These are phyloP conservation scores for Xenus cinereus DNA, from an alignment of 2,113 vertebrate genomes.

Conservation along the genomic window DNA sequence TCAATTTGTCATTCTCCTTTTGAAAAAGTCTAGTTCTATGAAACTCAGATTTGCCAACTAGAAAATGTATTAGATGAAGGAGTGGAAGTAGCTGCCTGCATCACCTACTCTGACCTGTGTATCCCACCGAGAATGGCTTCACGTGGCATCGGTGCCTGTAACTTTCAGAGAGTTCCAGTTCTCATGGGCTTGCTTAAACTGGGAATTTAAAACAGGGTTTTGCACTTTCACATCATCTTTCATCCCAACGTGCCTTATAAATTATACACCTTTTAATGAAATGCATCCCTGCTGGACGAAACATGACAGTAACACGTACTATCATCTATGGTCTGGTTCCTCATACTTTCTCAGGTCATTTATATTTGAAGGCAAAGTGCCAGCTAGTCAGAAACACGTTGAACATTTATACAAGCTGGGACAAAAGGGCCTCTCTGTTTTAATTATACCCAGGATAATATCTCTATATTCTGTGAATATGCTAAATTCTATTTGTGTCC, in stretches of 20 bases:
- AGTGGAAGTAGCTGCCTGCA: not conserved
- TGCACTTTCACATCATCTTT: not conserved
- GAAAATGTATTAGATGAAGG: not conserved
- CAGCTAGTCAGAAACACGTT: not conserved
- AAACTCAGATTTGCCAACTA: not conserved
- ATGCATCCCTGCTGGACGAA: not conserved
- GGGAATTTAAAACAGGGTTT: not conserved
- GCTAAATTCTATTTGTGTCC: not conserved
- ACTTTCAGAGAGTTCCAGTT: not conserved
- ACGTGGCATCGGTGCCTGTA: rapidly evolving
- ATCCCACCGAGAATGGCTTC: not conserved
- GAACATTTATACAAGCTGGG: not conserved
- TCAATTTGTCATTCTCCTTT: not conserved
- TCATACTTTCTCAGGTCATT: not conserved
- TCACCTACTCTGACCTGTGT: not conserved
- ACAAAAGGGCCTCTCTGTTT: not conserved
- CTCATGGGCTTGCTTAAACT: not conserved
- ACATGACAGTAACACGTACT: not conserved
- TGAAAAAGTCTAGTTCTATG: not conserved
- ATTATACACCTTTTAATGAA: not conserved
- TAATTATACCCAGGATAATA: not conserved
- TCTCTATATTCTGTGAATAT: not conserved
- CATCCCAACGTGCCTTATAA: not conserved
- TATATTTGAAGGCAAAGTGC: not conserved
- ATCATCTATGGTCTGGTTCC: not conserved